Evolutionary conservation across 2,888 invertebrate genomes (phyloP).

Genomic region (Sinhomidia bicolor): DNA sequence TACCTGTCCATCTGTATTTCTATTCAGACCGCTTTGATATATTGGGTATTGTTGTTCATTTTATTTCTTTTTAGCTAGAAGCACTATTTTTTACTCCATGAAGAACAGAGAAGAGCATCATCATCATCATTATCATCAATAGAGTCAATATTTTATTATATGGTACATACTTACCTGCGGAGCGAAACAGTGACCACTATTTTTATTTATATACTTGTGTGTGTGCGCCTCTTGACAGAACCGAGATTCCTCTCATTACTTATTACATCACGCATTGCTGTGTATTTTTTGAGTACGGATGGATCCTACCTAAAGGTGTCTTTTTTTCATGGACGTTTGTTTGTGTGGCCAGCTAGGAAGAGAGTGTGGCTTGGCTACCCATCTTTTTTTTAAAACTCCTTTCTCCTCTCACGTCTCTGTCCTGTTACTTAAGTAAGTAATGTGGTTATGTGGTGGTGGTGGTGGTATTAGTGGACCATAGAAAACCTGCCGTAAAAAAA

Average conservation of each 20-base stretch:
- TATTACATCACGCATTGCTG: too few relatives aligned
- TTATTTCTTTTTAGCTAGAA: neutral
- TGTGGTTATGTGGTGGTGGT: conserved; percentile 30
- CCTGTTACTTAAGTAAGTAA: conserved; percentile 28
- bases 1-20: neutral
- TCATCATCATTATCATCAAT: neutral
- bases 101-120: neutral
- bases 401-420: neutral
- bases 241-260: neutral
- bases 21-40: neutral
- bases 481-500: conserved; percentile 16
- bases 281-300: neutral
- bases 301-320: too few relatives aligned
- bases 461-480: neutral
- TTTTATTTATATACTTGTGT: neutral
- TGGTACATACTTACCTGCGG: too few relatives aligned
- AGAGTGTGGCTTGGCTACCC: too few relatives aligned
- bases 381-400: neutral
- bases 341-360: neutral
- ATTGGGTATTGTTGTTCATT: neutral
- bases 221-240: conserved; percentile 5
- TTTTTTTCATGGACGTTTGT: conserved; percentile 9
- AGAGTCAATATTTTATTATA: neutral
- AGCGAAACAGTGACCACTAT: conserved; percentile 12
- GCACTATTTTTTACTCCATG: conserved; percentile 31